These are phyloP conservation scores for Ochotona curzoniae DNA, from an alignment of 2,113 vertebrate species.

Conservation along the genomic window DNA sequence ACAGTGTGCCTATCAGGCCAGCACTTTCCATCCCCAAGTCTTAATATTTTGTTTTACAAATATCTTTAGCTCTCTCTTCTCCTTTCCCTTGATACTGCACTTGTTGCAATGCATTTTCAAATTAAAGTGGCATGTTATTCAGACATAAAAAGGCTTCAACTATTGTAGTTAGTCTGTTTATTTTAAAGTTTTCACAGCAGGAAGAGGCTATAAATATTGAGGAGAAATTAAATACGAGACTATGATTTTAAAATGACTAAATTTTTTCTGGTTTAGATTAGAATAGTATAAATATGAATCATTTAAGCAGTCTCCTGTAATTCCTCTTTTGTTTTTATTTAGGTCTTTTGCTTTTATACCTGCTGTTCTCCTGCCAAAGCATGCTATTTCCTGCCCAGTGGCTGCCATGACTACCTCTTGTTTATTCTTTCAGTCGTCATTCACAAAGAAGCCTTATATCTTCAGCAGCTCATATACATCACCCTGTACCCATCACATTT, in stretches of 20 bases:
- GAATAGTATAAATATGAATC: conserved; percentile 18
- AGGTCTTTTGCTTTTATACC: not conserved
- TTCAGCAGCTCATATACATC: not conserved
- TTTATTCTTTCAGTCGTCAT: not conserved
- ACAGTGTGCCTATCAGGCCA: not conserved
- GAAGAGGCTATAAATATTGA: conserved; percentile 64
- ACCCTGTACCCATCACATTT: not conserved
- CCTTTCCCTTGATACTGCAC: not conserved
- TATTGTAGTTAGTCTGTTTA: conserved; percentile 40
- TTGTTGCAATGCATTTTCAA: conserved; percentile 19
- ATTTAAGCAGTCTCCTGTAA: not conserved
- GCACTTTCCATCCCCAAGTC: not conserved
- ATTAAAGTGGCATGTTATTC: conserved; percentile 43
- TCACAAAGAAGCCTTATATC: not conserved
- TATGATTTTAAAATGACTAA: conserved; percentile 28
- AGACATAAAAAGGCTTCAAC: conserved; percentile 5
- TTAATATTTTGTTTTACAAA: not conserved
- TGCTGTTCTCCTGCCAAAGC: not conserved
- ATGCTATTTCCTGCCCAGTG: not conserved
- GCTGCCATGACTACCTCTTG: not conserved
- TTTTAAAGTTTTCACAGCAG: conserved; percentile 60
- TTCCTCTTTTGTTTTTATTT: conserved; percentile 5
- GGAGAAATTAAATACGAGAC: conserved; percentile 54
- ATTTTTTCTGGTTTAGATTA: conserved; percentile 1
- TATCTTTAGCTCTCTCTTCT: not conserved